phyloP scores from a whole-genome alignment of 2,113 vertebrate species.

The Ibidorhyncha struthersii region DNA sequence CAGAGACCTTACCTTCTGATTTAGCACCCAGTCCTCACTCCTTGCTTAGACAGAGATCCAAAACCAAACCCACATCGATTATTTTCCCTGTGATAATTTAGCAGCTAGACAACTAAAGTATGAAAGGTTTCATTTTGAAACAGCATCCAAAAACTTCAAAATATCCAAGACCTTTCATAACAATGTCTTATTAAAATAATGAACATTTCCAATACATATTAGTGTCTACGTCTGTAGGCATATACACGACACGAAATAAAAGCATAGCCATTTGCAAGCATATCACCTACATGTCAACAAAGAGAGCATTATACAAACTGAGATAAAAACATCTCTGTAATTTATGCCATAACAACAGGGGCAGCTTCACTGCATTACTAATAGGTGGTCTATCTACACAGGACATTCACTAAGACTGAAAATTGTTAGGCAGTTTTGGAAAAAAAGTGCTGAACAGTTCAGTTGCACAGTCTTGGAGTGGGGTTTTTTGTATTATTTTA shows the following conservation, averaged over 20 bases:
- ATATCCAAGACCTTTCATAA: background rate
- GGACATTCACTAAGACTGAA: background rate
- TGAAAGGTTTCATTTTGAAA: background rate
- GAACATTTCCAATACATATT: background rate
- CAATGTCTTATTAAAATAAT: background rate
- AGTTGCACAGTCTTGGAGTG: background rate
- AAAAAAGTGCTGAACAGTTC: background rate
- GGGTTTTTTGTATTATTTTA: background rate
- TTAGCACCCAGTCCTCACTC: background rate
- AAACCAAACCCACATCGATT: background rate
- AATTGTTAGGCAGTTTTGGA: background rate
- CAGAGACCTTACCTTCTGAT: background rate
- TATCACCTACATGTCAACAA: background rate
- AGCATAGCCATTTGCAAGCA: background rate
- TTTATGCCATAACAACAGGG: background rate
- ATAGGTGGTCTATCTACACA: background rate
- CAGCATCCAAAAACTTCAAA: background rate
- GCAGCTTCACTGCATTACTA: background rate
- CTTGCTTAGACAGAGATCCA: background rate
- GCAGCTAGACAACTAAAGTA: background rate
- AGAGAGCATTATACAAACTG: background rate
- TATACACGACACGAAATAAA: background rate
- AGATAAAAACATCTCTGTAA: background rate
- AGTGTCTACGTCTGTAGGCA: background rate
- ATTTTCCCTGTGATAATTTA: background rate